phyloP scores from a whole-genome alignment of 2,888 invertebrate species.

The Minunthozetes semirufus region DNA sequence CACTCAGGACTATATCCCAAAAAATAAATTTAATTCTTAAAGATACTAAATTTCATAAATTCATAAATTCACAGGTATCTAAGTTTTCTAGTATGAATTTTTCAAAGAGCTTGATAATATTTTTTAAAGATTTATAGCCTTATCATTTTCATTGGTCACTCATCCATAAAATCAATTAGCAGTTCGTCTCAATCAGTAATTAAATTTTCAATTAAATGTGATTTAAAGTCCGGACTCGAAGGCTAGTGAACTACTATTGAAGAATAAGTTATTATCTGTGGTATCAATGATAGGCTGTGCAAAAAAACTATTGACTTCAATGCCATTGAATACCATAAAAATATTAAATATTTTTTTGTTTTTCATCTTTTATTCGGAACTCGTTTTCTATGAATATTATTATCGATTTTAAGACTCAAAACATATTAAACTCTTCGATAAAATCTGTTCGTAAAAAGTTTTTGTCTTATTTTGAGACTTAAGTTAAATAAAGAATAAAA shows the following conservation, averaged over 20 bases:
- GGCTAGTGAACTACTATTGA: conserved; percentile 25
- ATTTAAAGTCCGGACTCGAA: neutral
- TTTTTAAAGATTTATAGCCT: too few relatives aligned
- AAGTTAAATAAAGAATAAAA: neutral
- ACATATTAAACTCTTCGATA: neutral
- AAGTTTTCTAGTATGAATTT: too few relatives aligned
- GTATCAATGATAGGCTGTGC: neutral
- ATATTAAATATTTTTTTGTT: neutral
- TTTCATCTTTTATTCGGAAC: neutral
- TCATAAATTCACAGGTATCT: too few relatives aligned
- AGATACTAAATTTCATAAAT: too few relatives aligned
- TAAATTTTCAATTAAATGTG: too few relatives aligned
- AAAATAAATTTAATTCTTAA: too few relatives aligned
- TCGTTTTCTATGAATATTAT: neutral
- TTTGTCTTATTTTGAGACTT: neutral
- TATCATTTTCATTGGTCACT: too few relatives aligned
- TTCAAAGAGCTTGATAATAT: too few relatives aligned
- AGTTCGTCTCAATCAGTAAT: too few relatives aligned
- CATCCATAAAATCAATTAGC: too few relatives aligned
- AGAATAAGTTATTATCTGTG: neutral
- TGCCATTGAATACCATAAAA: neutral
- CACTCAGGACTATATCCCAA: too few relatives aligned
- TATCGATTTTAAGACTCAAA: neutral
- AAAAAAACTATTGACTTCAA: conserved; percentile 8
- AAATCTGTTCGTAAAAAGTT: neutral